Evolutionary conservation across 2,113 vertebrate species (phyloP).

Genomic region (Petroica traversi): DNA sequence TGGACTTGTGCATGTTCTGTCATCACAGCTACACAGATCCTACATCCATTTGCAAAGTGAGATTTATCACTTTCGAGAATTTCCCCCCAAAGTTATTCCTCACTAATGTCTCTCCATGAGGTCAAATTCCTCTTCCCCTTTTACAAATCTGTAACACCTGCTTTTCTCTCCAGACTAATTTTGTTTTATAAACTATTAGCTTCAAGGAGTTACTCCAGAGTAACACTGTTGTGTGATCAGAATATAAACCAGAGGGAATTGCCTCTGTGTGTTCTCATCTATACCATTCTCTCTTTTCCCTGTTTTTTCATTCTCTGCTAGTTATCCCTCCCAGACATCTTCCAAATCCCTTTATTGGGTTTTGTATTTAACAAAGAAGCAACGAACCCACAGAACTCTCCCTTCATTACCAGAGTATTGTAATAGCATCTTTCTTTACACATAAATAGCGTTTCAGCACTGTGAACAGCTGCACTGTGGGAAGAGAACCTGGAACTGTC

Average conservation of each 20-base stretch:
- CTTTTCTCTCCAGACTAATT: constrained; percentile 17
- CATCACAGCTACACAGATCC: background rate
- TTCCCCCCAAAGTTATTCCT: background rate
- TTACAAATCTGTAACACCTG: background rate
- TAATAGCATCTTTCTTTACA: background rate
- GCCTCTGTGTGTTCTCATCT: background rate
- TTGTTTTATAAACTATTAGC: constrained; percentile 3
- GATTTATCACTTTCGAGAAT: background rate
- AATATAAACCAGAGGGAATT: constrained; percentile 2
- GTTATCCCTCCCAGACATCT: background rate
- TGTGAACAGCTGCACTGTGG: background rate
- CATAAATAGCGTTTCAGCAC: background rate
- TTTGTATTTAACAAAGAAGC: constrained; percentile 20
- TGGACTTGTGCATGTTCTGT: background rate
- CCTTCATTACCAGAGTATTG: background rate
- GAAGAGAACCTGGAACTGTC: background rate
- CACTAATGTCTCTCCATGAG: background rate
- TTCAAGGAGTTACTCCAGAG: constrained; percentile 31
- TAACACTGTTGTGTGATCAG: background rate
- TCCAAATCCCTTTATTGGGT: constrained; percentile 23
- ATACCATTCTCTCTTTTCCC: background rate
- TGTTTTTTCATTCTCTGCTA: background rate
- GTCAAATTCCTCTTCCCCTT: background rate
- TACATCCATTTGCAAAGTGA: background rate
- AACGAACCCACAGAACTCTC: background rate